Conservation (phyloP, 2,888 invertebrate species). For the Oxycera nigricornis region DNA sequence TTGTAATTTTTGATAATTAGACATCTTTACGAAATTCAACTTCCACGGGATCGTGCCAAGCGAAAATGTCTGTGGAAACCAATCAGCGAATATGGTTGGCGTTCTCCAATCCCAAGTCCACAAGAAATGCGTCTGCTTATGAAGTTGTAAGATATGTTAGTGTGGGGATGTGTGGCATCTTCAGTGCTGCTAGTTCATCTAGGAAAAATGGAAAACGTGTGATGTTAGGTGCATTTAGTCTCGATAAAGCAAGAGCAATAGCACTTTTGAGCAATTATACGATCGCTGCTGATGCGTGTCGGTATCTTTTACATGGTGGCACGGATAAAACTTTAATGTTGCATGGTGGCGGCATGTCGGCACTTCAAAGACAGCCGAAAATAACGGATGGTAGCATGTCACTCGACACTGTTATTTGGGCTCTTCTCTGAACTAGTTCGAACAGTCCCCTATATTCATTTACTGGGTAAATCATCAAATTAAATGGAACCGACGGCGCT, state of each 20-base stretch:
- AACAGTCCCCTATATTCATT: slow-evolving; percentile 2
- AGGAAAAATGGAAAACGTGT: not conserved
- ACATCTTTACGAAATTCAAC: not conserved
- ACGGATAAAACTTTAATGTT: slow-evolving; percentile 6
- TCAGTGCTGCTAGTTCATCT: not conserved
- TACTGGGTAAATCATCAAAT: not conserved
- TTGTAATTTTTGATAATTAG: slow-evolving; percentile 5
- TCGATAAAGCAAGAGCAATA: slow-evolving; percentile 1
- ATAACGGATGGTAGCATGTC: slow-evolving; percentile 33
- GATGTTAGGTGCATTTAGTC: slow-evolving; percentile 4
- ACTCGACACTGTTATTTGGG: slow-evolving; percentile 16
- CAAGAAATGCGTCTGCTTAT: not conserved
- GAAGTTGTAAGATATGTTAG: not conserved
- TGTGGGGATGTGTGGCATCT: not conserved
- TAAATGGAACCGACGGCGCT: slow-evolving; percentile 4
- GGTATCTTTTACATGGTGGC: not conserved
- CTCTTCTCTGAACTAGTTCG: not conserved
- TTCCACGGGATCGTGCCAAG: not conserved
- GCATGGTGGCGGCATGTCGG: slow-evolving; percentile 4
- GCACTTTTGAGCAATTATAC: slow-evolving; percentile 23
- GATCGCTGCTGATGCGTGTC: not conserved
- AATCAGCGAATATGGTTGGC: not conserved
- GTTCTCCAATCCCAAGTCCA: not conserved
- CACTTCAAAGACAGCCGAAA: slow-evolving; percentile 27
- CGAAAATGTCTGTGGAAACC: not conserved